phyloP scores from a whole-genome alignment of 2,797 vertebrate species.

The Discoglossus pictus region DNA sequence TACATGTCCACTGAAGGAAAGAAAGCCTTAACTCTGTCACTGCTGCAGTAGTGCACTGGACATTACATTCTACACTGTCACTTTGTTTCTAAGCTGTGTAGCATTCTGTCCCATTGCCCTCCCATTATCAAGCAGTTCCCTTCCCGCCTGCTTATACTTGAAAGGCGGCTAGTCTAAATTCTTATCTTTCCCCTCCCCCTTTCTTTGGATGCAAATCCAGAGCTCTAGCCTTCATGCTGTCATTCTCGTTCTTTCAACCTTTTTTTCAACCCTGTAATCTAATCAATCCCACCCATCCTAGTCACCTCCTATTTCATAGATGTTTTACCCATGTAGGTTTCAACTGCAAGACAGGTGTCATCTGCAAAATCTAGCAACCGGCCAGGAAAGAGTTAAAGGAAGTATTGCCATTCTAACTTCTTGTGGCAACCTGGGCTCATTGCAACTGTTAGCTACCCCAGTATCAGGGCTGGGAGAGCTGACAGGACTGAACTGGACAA shows the following conservation, averaged over 20 bases:
- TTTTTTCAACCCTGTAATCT: conserved; percentile 23
- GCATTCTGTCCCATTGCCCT: neutral
- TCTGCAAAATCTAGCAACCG: conserved; percentile 25
- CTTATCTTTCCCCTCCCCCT: conserved; percentile 37
- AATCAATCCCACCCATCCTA: conserved; percentile 58
- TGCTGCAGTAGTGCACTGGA: too few relatives aligned
- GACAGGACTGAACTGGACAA: neutral
- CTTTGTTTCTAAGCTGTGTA: too few relatives aligned
- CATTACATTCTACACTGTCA: too few relatives aligned
- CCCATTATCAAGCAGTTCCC: conserved; percentile 59
- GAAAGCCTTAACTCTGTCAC: too few relatives aligned
- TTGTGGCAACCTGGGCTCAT: neutral
- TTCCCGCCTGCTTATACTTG: conserved; percentile 77
- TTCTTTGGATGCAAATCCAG: conserved; percentile 52
- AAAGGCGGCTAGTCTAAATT: conserved; percentile 83
- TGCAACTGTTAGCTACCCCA: conserved; percentile 2
- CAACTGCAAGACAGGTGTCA: conserved; percentile 34
- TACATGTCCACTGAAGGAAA: too few relatives aligned
- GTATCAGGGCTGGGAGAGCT: neutral
- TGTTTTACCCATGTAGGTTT: conserved; percentile 1
- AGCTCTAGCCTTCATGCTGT: conserved; percentile 51
- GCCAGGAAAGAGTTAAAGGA: conserved; percentile 30
- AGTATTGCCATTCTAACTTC: conserved; percentile 4
- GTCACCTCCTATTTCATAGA: conserved; percentile 17
- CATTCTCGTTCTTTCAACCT: neutral